Base-by-base conservation (phyloP, 1,140 invertebrate genomes). In the Oryzaephilus surinamensis region DNA sequence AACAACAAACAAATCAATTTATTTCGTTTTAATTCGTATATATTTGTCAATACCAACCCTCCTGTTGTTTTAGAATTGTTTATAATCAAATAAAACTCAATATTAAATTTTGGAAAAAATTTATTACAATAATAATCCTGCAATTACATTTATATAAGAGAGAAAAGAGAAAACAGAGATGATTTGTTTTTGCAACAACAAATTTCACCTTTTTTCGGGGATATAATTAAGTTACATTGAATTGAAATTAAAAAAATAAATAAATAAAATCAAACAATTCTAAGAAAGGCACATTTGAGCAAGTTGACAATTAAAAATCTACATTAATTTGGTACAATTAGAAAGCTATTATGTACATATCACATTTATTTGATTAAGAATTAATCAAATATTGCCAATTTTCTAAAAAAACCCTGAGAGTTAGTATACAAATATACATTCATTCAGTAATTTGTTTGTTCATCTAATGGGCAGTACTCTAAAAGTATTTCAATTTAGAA, bases 381-480 rank as follows among this genome's bases (percentile, higher is more conserved):
- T 38, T 36, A 50, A 37, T 45, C 30, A 46, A 45, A 43, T 44
- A 48, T 49, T 49, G 47, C 47, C 43, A 45, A 39, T 49, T 43
- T n/a, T n/a, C 41, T 45, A 45, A 45, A n/a, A n/a, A 52, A 51
- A 55, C 52, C 52, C 47, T 55, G 52, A 55, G 52, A 55, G 52
- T 55, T 51, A 55, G 52, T 52, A 52, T 46, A 52, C 52, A 55
- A 50, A 50, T 50, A 53, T 53, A 50, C 48, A 51, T 27, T 21
- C 12, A 40, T 32, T 32, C n/a, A n/a, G n/a, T n/a, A n/a, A n/a
- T n/a, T n/a, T n/a, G n/a, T n/a, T n/a, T n/a, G n/a, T n/a, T n/a
- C n/a, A n/a, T n/a, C n/a, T n/a, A n/a, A 32, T 31, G 21, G 30
- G 21, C 23, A 41, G 24, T 12, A 33, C 15, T 41, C 23, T 40